Conservation (phyloP, 2,113 vertebrate genomes). For the Paradisaea rubra region DNA sequence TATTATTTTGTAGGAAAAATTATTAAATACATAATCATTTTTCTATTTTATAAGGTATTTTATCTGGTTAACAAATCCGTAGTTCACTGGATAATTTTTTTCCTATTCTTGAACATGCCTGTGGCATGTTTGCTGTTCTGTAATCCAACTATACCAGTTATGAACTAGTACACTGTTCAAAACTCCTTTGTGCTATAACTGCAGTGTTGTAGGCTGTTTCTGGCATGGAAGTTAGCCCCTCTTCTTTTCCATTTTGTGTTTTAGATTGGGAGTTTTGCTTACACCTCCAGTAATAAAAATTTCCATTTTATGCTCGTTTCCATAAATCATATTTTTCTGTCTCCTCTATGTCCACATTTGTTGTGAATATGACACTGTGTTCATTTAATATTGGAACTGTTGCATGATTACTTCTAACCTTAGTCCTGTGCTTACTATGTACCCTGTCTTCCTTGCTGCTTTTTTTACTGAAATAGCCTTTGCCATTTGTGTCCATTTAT, state of each 20-base stretch:
- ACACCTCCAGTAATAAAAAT: background rate
- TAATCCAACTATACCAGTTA: background rate
- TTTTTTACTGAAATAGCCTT: background rate
- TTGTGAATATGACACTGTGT: background rate
- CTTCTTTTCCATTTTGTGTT: background rate
- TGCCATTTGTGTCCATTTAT: background rate
- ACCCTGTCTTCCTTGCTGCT: background rate
- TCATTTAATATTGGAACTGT: background rate
- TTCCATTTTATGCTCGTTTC: background rate
- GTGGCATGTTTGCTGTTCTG: background rate
- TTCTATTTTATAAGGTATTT: background rate
- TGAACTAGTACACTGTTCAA: background rate
- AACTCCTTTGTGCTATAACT: background rate
- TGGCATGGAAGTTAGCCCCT: background rate
- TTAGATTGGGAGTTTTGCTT: background rate
- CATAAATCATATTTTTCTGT: background rate
- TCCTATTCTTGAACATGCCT: background rate
- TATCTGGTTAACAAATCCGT: background rate
- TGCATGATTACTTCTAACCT: background rate
- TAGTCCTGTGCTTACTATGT: background rate
- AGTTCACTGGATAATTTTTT: background rate
- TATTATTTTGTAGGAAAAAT: background rate
- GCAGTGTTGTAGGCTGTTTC: background rate
- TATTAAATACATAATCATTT: background rate
- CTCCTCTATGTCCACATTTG: background rate